Conservation (phyloP, 1,140 invertebrate species). For the Drosophila fuyamai region DNA sequence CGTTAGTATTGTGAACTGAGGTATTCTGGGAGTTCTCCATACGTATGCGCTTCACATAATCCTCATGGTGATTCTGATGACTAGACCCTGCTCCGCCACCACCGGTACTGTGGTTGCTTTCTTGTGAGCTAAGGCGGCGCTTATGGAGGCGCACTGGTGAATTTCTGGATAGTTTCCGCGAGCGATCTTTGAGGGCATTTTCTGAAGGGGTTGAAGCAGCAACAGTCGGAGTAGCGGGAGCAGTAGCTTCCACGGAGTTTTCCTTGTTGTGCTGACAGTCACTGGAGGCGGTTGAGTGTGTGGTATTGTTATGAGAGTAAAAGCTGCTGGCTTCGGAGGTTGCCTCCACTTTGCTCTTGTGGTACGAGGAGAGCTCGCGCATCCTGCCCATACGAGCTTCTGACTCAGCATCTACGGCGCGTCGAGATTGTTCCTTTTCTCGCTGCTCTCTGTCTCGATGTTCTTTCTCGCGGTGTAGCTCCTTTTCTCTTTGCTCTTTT, state of each 20-base stretch:
- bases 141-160: constrained; percentile 89
- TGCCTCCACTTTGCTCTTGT: constrained; percentile 66
- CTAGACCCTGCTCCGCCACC: constrained; percentile 17
- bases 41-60: constrained; percentile 90
- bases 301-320: constrained; percentile 50
- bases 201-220: constrained; percentile 20
- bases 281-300: constrained; percentile 19
- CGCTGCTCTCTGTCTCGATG: constrained; percentile 40
- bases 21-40: constrained; percentile 81
- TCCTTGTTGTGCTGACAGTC: constrained; percentile 81
- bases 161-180: constrained; percentile 84
- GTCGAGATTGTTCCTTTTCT: constrained; percentile 34
- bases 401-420: constrained; percentile 24
- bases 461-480: constrained; percentile 54
- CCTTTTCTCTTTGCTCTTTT: constrained; percentile 57
- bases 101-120: constrained; percentile 86
- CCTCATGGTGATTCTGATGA: constrained; percentile 81
- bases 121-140: constrained; percentile 91
- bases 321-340: constrained; percentile 59
- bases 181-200: constrained; percentile 55
- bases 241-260: constrained; percentile 53
- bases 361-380: constrained; percentile 67
- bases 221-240: background rate
- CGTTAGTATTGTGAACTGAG: constrained; percentile 62
- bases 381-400: constrained; percentile 65